A percentile compares a stretch with the other conserved stretches of the same genome.
These are phyloP conservation scores for Dendroctonus valens DNA, from an alignment of 1,140 invertebrate species.

Conservation along the genomic window DNA sequence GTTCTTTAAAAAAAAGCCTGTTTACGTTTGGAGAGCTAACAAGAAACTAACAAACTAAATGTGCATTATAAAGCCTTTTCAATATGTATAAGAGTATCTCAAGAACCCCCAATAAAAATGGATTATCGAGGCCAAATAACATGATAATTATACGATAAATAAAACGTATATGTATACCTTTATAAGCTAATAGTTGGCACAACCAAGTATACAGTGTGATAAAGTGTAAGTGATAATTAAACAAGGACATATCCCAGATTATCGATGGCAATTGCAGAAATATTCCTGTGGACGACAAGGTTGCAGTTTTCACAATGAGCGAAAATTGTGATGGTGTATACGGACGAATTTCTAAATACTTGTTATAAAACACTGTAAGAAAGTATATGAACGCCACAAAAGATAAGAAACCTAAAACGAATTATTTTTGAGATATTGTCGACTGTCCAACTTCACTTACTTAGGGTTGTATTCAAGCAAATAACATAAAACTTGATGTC, in stretches of 20 bases:
- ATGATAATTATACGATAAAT: too few relatives aligned
- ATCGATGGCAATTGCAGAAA: constrained; percentile 54
- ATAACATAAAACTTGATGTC: constrained; percentile 45
- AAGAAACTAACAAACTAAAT: too few relatives aligned
- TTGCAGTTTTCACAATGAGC: constrained; percentile 49
- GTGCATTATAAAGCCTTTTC: too few relatives aligned
- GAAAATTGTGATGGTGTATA: background rate
- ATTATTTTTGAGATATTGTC: constrained; percentile 7
- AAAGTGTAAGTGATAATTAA: constrained; percentile 44
- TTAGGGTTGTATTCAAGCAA: constrained; percentile 42
- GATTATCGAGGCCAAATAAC: too few relatives aligned
- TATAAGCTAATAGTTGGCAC: constrained; percentile 48
- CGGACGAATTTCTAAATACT: background rate
- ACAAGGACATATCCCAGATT: constrained; percentile 54
- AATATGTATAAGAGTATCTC: background rate
- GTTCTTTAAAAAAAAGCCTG: too few relatives aligned
- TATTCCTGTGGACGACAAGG: constrained; percentile 53
- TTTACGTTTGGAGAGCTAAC: too few relatives aligned
- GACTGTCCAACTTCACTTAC: constrained; percentile 20
- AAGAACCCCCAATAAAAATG: background rate
- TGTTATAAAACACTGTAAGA: constrained; percentile 40
- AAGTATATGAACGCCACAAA: constrained; percentile 39
- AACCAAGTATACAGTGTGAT: constrained; percentile 46
- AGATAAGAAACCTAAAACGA: constrained; percentile 38
- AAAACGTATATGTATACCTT: constrained; percentile 35